Evolutionary conservation across 1,140 invertebrate species (phyloP).

Genomic region (Armadillidium nasatum): DNA sequence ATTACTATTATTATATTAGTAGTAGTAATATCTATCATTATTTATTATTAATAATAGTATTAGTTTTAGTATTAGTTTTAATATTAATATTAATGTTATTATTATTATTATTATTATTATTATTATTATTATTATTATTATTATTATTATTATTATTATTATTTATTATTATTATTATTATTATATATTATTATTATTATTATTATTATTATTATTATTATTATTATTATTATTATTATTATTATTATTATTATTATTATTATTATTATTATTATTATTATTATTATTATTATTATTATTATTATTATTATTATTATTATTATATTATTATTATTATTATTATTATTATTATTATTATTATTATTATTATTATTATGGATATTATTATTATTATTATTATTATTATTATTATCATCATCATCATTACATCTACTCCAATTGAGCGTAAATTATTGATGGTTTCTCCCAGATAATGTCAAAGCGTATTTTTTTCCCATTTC

Average conservation of each 20-base stretch:
- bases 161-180: neutral
- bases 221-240: slow-evolving; percentile 15
- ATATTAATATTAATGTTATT: neutral
- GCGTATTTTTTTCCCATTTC: too few relatives aligned
- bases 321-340: neutral
- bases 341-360: neutral
- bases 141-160: slow-evolving; percentile 15
- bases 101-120: slow-evolving; percentile 15
- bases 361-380: neutral
- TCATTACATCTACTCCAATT: too few relatives aligned
- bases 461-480: too few relatives aligned
- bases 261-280: slow-evolving; percentile 13
- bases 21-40: neutral
- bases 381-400: neutral
- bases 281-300: slow-evolving; percentile 9
- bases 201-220: slow-evolving; percentile 15
- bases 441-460: too few relatives aligned
- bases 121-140: slow-evolving; percentile 13
- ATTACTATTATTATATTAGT: slow-evolving; percentile 6
- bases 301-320: neutral
- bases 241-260: slow-evolving; percentile 15
- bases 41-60: neutral
- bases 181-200: slow-evolving; percentile 15
- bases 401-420: too few relatives aligned
- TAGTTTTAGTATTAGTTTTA: too few relatives aligned